These are phyloP conservation scores for Tribolium madens DNA, from an alignment of 1,140 invertebrate genomes.

Conservation along the genomic window DNA sequence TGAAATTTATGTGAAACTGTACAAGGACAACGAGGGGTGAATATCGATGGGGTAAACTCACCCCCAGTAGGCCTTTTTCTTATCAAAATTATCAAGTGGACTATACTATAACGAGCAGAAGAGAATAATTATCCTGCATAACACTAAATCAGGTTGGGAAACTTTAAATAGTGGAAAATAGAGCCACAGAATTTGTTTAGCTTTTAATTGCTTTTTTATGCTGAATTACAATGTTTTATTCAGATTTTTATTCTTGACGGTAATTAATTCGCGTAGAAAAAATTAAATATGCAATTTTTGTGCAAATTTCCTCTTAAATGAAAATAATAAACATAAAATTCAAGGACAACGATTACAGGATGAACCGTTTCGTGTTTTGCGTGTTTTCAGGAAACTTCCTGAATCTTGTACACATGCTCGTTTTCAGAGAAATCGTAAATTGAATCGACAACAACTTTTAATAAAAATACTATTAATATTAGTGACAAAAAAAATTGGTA, in stretches of 20 bases:
- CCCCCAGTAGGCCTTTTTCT: slow-evolving; percentile 22
- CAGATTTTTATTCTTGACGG: neutral
- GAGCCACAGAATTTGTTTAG: too few relatives aligned
- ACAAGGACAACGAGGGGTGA: slow-evolving; percentile 26
- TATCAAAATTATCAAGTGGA: slow-evolving; percentile 22
- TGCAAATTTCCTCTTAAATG: neutral
- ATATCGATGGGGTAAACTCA: slow-evolving; percentile 13
- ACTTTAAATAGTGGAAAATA: neutral
- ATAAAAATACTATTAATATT: too few relatives aligned
- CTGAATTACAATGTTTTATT: neutral
- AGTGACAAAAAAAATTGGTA: too few relatives aligned
- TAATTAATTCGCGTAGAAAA: neutral
- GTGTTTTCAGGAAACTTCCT: too few relatives aligned
- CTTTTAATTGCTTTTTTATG: neutral
- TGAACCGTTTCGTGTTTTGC: too few relatives aligned
- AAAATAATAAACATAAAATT: slow-evolving; percentile 28
- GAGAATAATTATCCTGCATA: neutral
- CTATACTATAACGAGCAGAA: slow-evolving; percentile 1
- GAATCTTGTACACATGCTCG: too few relatives aligned
- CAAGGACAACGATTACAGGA: too few relatives aligned
- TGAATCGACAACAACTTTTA: too few relatives aligned
- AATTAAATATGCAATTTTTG: slow-evolving; percentile 13
- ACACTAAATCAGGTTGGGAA: neutral
- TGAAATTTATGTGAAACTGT: slow-evolving; percentile 44
- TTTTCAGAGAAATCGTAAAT: too few relatives aligned